phyloP scores from a whole-genome alignment of 2,113 vertebrate genomes.

The Nibea coibor region DNA sequence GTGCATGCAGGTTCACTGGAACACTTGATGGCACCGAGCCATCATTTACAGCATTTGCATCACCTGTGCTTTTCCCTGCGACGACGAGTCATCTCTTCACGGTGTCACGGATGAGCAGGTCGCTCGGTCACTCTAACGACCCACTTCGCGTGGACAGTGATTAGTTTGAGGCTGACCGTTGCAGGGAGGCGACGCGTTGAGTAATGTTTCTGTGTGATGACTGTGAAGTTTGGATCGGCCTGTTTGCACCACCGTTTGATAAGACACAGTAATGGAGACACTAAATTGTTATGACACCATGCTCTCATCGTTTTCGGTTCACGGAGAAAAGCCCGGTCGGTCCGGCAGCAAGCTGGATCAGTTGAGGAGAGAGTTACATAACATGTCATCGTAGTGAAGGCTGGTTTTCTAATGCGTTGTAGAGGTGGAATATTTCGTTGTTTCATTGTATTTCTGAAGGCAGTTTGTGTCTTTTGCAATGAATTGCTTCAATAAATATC shows the following conservation, averaged over 20 bases:
- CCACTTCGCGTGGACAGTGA: conserved; percentile 3
- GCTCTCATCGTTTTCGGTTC: conserved; percentile 40
- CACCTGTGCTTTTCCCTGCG: neutral
- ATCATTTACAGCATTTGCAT: neutral
- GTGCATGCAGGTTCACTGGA: neutral
- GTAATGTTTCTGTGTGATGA: conserved; percentile 5
- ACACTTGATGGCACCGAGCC: neutral
- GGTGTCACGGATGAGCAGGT: neutral
- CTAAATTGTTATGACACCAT: conserved; percentile 61
- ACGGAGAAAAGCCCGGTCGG: conserved; percentile 17
- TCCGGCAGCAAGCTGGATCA: conserved; percentile 35
- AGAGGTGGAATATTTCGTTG: conserved; percentile 38
- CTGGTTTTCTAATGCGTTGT: conserved; percentile 28
- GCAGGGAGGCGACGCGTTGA: conserved; percentile 2
- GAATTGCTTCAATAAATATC: too few species aligned
- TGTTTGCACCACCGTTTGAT: conserved; percentile 15
- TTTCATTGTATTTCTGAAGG: conserved; percentile 6
- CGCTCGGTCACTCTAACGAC: neutral
- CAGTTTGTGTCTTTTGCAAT: too few species aligned
- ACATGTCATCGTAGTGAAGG: conserved; percentile 30
- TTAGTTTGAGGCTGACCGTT: conserved; percentile 40
- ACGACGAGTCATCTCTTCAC: neutral
- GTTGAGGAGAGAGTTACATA: conserved; percentile 52
- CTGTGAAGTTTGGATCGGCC: conserved; percentile 1
- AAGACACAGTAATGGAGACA: conserved; percentile 56